Percentiles rank a stretch among this genome's conserved stretches.
Conservation (phyloP, 1,140 invertebrate genomes). For the Microplitis demolitor region DNA sequence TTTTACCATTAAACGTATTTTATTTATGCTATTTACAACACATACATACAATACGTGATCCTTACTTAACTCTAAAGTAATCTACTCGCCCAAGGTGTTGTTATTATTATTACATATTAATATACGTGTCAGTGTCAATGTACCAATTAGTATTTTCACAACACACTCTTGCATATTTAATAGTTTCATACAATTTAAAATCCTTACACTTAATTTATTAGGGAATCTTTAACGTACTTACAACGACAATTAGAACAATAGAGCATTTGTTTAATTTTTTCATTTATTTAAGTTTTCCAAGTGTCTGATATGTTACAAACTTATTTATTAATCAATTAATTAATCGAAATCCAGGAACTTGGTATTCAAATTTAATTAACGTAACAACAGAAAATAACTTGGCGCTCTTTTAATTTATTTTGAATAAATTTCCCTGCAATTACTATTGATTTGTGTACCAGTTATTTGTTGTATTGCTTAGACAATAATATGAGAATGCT, state of each 20-base stretch:
- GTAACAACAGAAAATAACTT: too few species aligned
- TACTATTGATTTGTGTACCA: too few species aligned
- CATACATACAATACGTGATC: conserved; percentile 62
- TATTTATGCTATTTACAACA: conserved; percentile 63
- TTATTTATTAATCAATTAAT: conserved; percentile 31
- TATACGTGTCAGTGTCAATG: conserved; percentile 14
- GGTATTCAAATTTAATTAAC: too few species aligned
- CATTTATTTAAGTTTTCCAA: not conserved
- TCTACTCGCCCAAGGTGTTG: conserved; percentile 35
- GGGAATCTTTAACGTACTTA: conserved; percentile 25
- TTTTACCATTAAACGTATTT: conserved; percentile 58
- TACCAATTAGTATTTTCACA: not conserved
- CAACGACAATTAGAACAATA: conserved; percentile 4
- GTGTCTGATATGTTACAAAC: conserved; percentile 58
- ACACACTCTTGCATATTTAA: not conserved
- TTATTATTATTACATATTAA: conserved; percentile 42
- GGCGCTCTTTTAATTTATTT: too few species aligned
- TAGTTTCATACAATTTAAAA: conserved; percentile 10
- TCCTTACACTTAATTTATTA: not conserved
- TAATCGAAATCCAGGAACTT: too few species aligned
- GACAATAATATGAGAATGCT: too few species aligned
- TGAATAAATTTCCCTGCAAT: too few species aligned
- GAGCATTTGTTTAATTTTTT: not conserved
- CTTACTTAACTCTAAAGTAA: conserved; percentile 55
- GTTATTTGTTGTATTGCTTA: too few species aligned